These are phyloP conservation scores for Gandaritis pyraliata DNA, from an alignment of 2,888 invertebrate species.

Conservation along the genomic window DNA sequence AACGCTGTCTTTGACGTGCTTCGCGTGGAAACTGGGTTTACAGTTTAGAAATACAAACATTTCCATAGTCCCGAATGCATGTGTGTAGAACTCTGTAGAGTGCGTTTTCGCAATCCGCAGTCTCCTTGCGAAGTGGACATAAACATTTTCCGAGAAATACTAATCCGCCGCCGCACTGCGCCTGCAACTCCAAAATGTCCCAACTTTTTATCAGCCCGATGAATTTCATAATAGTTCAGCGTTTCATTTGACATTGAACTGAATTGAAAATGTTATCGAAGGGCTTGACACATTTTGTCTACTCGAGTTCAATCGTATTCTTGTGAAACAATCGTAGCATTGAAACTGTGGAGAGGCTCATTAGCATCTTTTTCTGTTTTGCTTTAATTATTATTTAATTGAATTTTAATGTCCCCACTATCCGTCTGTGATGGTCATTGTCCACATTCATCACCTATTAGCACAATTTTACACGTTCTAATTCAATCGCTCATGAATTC, in stretches of 20 bases:
- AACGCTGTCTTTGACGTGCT: conserved; percentile 30
- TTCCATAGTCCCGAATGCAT: conserved; percentile 72
- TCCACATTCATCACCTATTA: conserved; percentile 59
- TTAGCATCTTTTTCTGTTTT: conserved; percentile 62
- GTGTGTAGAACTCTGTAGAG: conserved; percentile 52
- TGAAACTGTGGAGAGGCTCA: conserved; percentile 57
- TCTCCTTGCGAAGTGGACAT: conserved; percentile 67
- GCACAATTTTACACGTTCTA: conserved; percentile 63
- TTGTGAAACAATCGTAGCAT: conserved; percentile 67
- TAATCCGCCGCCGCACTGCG: conserved; percentile 53
- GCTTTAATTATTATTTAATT: conserved; percentile 70
- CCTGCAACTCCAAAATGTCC: conserved; percentile 49
- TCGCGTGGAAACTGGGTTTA: conserved; percentile 76
- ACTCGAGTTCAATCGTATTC: conserved; percentile 44
- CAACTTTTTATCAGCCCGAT: conserved; percentile 58
- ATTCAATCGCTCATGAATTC: conserved; percentile 51
- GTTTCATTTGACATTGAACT: conserved; percentile 76
- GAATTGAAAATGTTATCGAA: conserved; percentile 75
- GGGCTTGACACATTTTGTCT: conserved; percentile 65
- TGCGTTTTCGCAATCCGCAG: conserved; percentile 71
- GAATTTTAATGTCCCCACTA: conserved; percentile 69
- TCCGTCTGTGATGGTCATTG: conserved; percentile 56
- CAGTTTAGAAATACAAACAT: conserved; percentile 74
- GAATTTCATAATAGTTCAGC: conserved; percentile 72
- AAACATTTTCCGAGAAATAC: conserved; percentile 71